Evolutionary conservation across 2,888 invertebrate genomes (phyloP), one percentile per base, ranked within the genome.

Genomic region (Meta bourneti): DNA sequence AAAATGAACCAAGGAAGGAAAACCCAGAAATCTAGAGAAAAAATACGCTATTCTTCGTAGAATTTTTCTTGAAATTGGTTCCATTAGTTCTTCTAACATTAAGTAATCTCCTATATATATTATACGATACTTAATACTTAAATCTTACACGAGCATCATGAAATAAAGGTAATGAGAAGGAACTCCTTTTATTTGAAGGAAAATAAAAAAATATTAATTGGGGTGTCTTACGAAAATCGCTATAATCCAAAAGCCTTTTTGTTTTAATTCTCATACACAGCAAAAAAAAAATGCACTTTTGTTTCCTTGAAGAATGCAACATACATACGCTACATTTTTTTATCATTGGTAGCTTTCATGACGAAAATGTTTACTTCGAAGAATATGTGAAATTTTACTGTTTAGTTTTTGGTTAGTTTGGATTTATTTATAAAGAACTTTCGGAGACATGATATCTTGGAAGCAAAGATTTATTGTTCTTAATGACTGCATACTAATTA

Each of bases 401-500:
- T 9, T 7, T 34, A 4, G 34, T 34, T 34, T 34, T 9, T 61
- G 61, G 16, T 61, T 34, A 34, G 34, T 61, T 61, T 61, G 61
- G 7, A 61, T 61, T 11, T 61, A 16, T 61, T 61, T 61, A 7
- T 61, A 61, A 61, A 61, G 61, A 61, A 61, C 61, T 61, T 61
- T 61, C 61, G 13, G 34, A 61, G 6, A 61, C 61, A 16, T 9
- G 61, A 11, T 61, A 9, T 61, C 16, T 16, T 16, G 16, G 61
- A 61, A 16, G 61, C 61, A 16, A 16, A 61, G 61, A 61, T 61
- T 61, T 61, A 61, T 61, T 61, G 61, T 61, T 61, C 61, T 61
- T 61, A 61, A 61, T 61, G 61, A 61, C 61, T 61, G 61, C 61
- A 61, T 61, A 61, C 61, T 61, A 61, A 61, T 61, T 61, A 61